Conservation (phyloP, 92 coral and sea anemone species). For the Nematostella vectensis region DNA sequence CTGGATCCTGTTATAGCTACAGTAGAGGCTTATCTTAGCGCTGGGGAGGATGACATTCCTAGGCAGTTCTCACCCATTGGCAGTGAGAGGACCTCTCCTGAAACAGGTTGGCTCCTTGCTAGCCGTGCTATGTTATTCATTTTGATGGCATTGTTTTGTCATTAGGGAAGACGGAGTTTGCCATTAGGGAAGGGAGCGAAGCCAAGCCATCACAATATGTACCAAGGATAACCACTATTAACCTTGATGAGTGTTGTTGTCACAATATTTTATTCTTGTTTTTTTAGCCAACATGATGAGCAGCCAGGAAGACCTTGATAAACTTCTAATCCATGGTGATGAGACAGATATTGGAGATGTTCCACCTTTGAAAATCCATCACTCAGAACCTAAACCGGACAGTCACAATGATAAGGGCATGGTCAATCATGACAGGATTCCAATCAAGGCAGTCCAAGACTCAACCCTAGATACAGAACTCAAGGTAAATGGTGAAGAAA, state of each 20-base stretch:
- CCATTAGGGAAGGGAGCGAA: no score
- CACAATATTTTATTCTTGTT: not conserved
- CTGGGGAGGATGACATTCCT: constrained; percentile 35
- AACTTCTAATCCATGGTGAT: constrained; percentile 55
- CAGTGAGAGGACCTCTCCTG: constrained; percentile 75
- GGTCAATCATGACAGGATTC: not conserved
- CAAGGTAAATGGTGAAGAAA: not conserved
- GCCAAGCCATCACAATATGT: no score
- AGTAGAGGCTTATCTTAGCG: constrained; percentile 23
- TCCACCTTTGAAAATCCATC: constrained; percentile 9
- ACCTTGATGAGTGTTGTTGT: not conserved
- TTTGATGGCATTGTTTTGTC: not conserved
- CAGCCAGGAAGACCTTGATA: constrained; percentile 72
- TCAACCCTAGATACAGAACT: not conserved
- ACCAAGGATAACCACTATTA: no score
- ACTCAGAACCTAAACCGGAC: not conserved
- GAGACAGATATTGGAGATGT: constrained; percentile 31
- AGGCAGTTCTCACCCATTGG: constrained; percentile 77
- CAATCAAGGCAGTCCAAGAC: constrained; percentile 9
- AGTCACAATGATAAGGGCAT: not conserved
- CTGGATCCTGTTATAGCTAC: constrained; percentile 35
- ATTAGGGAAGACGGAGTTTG: not conserved
- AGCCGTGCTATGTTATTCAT: no score
- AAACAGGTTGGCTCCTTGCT: constrained; percentile 37
- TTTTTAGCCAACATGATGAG: constrained; percentile 46